Base-by-base conservation (phyloP, 2,113 vertebrate genomes). In the Vireo altiloquus region DNA sequence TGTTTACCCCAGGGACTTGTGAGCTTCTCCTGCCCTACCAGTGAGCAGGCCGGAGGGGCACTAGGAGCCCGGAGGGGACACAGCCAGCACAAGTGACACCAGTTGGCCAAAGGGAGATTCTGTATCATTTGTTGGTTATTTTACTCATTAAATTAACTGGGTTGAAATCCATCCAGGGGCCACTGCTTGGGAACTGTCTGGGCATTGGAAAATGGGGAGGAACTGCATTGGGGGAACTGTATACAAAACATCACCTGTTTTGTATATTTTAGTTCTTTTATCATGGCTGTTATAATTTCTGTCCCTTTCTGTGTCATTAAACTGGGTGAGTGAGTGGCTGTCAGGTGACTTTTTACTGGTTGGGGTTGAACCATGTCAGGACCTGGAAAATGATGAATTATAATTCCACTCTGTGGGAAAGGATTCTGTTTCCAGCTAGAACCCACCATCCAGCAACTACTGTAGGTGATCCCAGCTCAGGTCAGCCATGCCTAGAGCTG, bases 401-500 rank as follows among this genome's bases (percentile, higher is more conserved):
- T 14, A 82, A 33, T 77, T 46, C 28, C 68, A 0, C 44, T 65
- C 2, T 50, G 24, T 86, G 17, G 49, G 70, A 70, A 86, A 12
- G 31, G 4, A 4, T n/a, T 31, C 7, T 42, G 8, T 71, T 90
- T 90, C 19, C 18, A 72, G 12, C 8, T 71, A n/a, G 25, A 40
- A 30, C 3, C 4, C 46, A 30, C 28, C 2, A 21, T 19, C 14
- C 66, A 57, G n/a, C 1, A 2, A 1, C 10, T 42, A 3, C 28
- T 76, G 25, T 33, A 74, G 23, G 5, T 75, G 42, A 74, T 35
- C n/a, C 31, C 46, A 77, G 2, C 16, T 46, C 35, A 54, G 12
- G 22, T 8, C 2, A 10, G 35, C 31, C 28, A 10, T 15, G 37
- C 12, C 11, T 46, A 61, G 1, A 8, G 18, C 22, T 80, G 42